Evolutionary conservation across 2,888 invertebrate species (phyloP).

Genomic region (Cremastinae sp.): DNA sequence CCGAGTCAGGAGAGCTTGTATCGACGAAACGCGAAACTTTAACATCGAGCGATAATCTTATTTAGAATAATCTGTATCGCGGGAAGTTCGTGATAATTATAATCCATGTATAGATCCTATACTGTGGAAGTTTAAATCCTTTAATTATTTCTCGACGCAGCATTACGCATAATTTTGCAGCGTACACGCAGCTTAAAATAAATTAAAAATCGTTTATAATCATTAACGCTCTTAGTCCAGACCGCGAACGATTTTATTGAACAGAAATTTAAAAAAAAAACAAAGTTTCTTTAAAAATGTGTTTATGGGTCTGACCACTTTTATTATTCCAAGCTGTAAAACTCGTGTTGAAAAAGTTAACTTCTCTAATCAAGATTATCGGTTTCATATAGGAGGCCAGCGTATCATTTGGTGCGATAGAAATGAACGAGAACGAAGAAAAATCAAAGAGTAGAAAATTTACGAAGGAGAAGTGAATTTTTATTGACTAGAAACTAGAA

Average conservation of each 20-base stretch:
- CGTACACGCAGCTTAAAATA: conserved; percentile 9
- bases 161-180: conserved; percentile 24
- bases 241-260: neutral
- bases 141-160: neutral
- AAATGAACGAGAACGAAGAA: neutral
- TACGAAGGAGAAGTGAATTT: neutral
- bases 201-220: conserved; percentile 13
- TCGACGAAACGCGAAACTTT: conserved; percentile 45
- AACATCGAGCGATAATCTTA: conserved; percentile 14
- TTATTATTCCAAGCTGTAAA: neutral
- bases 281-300: neutral
- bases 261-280: neutral
- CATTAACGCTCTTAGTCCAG: conserved; percentile 1
- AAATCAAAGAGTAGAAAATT: neutral
- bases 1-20: conserved; percentile 32
- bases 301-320: conserved; percentile 4
- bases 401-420: conserved; percentile 7
- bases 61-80: conserved; percentile 37
- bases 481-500: neutral
- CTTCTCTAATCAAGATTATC: conserved; percentile 5
- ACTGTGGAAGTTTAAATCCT: no score
- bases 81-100: conserved; percentile 31
- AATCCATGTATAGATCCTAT: no score
- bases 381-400: neutral
- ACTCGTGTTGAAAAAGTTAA: neutral